Evolutionary conservation across 2,888 invertebrate genomes (phyloP).

Genomic region (Rutpela maculata): DNA sequence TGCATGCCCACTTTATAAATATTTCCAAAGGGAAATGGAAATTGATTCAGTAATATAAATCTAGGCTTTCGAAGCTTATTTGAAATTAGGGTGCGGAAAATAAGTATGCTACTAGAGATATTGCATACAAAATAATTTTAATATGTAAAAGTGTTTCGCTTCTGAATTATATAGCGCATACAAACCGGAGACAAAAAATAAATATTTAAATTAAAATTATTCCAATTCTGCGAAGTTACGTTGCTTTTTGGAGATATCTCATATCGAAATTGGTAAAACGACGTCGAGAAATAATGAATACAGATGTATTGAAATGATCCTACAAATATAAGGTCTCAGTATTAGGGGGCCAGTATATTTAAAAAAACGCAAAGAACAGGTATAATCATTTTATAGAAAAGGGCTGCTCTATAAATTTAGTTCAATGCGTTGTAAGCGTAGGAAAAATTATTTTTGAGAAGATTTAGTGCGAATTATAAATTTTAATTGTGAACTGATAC

Average conservation of each 20-base stretch:
- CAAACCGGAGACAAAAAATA: neutral
- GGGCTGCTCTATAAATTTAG: no score
- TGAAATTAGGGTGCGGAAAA: neutral
- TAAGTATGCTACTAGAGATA: neutral
- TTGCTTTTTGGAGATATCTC: neutral
- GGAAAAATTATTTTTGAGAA: no score
- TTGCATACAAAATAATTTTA: neutral
- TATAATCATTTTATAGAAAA: no score
- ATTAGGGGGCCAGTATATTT: no score
- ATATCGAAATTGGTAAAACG: neutral
- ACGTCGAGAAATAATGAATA: neutral
- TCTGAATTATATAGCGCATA: neutral
- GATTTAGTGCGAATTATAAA: no score
- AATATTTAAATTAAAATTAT: slow-evolving; percentile 4
- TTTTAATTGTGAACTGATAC: no score
- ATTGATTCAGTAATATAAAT: neutral
- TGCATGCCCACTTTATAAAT: no score
- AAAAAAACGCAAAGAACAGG: no score
- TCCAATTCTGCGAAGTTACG: neutral
- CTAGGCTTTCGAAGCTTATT: neutral
- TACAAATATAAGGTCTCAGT: no score
- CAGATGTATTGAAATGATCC: neutral
- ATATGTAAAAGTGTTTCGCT: neutral
- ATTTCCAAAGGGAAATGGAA: neutral
- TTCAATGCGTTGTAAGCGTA: no score